Base-by-base conservation (phyloP, 1,140 invertebrate genomes). In the Anoplolepis gracilipes region DNA sequence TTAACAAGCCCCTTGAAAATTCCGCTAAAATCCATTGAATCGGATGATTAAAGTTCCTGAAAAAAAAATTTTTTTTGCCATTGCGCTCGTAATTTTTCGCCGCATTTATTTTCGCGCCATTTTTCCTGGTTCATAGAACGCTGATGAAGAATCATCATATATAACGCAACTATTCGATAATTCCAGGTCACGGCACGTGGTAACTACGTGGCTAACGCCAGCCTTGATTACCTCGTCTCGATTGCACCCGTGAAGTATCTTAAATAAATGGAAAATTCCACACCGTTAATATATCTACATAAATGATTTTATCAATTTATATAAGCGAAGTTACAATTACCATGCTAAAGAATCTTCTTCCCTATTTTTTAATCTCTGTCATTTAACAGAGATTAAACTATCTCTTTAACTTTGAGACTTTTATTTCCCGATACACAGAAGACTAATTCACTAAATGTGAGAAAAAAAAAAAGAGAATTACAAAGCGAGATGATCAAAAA, bases 121-220 rank as follows among this genome's bases (percentile, higher is more conserved):
- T 65, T 53, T 67, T 22, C 4, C 0, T 30, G 55, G 22, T 73
- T 87, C 39, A 22, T 81, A 53, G 22, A 53, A 42, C 36, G 19
- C 13, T 39, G 13, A 7, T 62, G 8, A 16, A 42, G 28, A 53
- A 64, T 39, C 8, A 86, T 86, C 57, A 65, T 22, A 65, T 22
- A 30, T 86, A 64, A 57, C 36, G 25, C 28, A 19, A 39, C 33
- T 76, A 36, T 65, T 78, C 64, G 36, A 77, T 78, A 64, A 78
- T 87, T 88, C 65, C 87, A 75, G 87, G 86, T 85, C 75, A 79
- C 36, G 33, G 25, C n/a, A 22, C 59, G 62, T 10, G n/a, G 4
- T 65, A 84, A 70, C 70, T 57, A 77, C 16, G 4, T 19, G 46
- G 2, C 55, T 25, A 67, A 81, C 69, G 16, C 53, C 57, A 42